Evolutionary conservation across 1,140 invertebrate species (phyloP).

Genomic region (Drosophila subobscura): DNA sequence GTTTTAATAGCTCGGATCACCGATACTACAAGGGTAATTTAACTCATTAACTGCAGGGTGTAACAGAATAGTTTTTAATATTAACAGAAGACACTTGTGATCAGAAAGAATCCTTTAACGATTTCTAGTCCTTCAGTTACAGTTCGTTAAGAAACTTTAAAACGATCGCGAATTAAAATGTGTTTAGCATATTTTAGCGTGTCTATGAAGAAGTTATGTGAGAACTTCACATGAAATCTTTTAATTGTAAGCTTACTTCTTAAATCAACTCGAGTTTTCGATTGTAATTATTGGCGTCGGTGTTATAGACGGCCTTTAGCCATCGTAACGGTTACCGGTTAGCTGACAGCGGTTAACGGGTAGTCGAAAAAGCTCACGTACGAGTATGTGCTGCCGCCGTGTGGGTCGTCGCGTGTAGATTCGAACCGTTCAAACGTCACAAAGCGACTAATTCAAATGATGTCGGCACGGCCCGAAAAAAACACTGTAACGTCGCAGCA

Average conservation of each 20-base stretch:
- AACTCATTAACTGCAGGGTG: too few species aligned
- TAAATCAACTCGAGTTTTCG: slow-evolving; percentile 2
- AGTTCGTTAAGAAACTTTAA: too few species aligned
- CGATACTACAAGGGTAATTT: too few species aligned
- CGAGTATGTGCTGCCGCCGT: slow-evolving; percentile 33
- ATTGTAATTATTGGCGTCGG: slow-evolving; percentile 51
- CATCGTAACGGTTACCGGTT: slow-evolving; percentile 40
- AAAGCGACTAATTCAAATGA: slow-evolving; percentile 83
- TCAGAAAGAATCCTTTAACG: too few species aligned
- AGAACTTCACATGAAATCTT: slow-evolving; percentile 28
- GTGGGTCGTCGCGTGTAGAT: slow-evolving; percentile 77
- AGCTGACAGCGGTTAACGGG: slow-evolving; percentile 23
- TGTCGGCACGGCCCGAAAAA: slow-evolving; percentile 72
- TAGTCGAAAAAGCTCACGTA: slow-evolving; percentile 15
- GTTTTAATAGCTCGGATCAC: too few species aligned
- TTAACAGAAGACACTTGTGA: too few species aligned
- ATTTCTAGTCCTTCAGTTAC: too few species aligned
- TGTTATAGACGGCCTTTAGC: slow-evolving; percentile 4
- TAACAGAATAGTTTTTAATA: too few species aligned
- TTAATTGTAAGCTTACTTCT: slow-evolving; percentile 45
- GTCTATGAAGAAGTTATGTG: too few species aligned
- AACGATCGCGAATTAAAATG: too few species aligned
- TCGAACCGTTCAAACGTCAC: slow-evolving; percentile 83
- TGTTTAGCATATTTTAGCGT: too few species aligned
- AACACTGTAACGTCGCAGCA: slow-evolving; percentile 54